Conservation (phyloP, 2,797 vertebrate species). For the Naso thynnoides region DNA sequence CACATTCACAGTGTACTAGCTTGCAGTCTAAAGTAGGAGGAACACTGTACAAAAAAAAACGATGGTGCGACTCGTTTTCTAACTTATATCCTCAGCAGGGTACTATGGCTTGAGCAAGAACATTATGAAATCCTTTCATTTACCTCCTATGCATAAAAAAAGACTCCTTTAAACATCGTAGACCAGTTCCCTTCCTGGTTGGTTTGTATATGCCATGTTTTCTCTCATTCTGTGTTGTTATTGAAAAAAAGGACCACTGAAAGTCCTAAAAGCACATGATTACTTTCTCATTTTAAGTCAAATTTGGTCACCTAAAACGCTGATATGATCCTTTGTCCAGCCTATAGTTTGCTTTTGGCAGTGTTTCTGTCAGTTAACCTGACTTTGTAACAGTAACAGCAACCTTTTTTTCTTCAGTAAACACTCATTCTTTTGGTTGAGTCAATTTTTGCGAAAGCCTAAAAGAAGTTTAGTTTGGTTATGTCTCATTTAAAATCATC, state of each 20-base stretch:
- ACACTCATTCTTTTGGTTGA: not conserved
- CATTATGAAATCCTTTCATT: slow-evolving; percentile 23
- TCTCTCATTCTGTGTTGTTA: slow-evolving; percentile 5
- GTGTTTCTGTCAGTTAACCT: not conserved
- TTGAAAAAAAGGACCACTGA: slow-evolving; percentile 6
- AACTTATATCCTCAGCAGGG: slow-evolving; percentile 56
- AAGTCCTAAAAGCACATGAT: slow-evolving; percentile 6
- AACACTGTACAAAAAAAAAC: slow-evolving; percentile 77
- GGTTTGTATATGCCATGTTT: slow-evolving; percentile 14
- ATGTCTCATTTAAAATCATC: not conserved
- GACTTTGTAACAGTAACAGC: not conserved
- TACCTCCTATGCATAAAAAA: slow-evolving; percentile 45
- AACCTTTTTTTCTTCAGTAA: not conserved
- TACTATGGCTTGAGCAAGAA: slow-evolving; percentile 76
- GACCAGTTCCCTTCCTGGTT: slow-evolving; percentile 6
- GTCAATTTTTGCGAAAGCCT: not conserved
- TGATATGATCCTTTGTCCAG: not conserved
- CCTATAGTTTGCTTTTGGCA: not conserved
- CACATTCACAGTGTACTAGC: slow-evolving; percentile 97
- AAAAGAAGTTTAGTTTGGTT: not conserved
- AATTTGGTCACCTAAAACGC: not conserved
- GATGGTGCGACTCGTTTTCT: slow-evolving; percentile 38
- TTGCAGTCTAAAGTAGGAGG: slow-evolving; percentile 88
- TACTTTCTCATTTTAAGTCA: not conserved
- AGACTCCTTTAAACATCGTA: slow-evolving; percentile 37